phyloP scores from a whole-genome alignment of 2,797 vertebrate species.

The Remorina albescens region DNA sequence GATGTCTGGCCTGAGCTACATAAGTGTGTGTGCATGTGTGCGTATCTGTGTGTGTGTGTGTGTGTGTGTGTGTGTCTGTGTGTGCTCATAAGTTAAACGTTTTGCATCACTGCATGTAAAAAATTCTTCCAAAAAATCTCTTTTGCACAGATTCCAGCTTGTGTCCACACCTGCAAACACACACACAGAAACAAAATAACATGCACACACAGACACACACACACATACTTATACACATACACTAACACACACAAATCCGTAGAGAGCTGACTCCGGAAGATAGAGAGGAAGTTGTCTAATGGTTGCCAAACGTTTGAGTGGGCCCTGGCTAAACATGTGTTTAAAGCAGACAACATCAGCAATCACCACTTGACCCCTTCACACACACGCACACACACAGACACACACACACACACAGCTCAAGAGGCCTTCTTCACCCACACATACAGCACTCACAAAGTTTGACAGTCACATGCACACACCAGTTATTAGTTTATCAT shows the following conservation, averaged over 20 bases:
- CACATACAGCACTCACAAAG: constrained; percentile 56
- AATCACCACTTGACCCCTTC: constrained; percentile 95
- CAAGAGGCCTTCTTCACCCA: constrained; percentile 46
- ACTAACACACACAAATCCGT: constrained; percentile 80
- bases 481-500: constrained; percentile 59
- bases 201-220: constrained; percentile 26
- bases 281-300: constrained; percentile 97
- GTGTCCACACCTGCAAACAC: constrained; percentile 66
- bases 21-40: constrained; percentile 76
- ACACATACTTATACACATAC: constrained; percentile 64
- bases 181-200: constrained; percentile 60
- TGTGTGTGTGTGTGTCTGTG: constrained; percentile 73
- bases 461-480: constrained; percentile 39
- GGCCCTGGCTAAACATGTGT: constrained; percentile 91
- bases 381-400: constrained; percentile 71
- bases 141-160: constrained; percentile 57
- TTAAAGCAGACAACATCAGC: constrained; percentile 93
- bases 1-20: constrained; percentile 85
- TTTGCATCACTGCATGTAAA: constrained; percentile 36
- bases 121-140: constrained; percentile 33
- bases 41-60: constrained; percentile 42
- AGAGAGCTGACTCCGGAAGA: constrained; percentile 91
- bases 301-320: constrained; percentile 95
- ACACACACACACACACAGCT: not conserved
- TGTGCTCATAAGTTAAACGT: not conserved